Conservation (phyloP, 2,113 vertebrate species). For the Tympanuchus pallidicinctus region DNA sequence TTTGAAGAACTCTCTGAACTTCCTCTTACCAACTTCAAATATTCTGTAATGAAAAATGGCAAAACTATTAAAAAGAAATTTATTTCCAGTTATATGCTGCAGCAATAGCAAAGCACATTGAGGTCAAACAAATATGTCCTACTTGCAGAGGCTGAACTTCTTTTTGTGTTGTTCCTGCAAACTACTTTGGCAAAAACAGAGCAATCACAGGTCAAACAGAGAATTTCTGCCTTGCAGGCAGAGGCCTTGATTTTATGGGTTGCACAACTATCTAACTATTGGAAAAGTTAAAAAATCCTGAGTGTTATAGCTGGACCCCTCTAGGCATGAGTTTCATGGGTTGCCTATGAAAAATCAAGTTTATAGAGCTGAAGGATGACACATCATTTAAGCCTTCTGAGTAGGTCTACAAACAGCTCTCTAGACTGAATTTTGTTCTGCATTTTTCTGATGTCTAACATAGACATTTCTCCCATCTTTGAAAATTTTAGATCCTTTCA, state of each 20-base stretch:
- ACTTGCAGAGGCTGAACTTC: neutral
- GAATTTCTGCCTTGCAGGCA: conserved; percentile 14
- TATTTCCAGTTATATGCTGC: neutral
- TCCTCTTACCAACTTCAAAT: neutral
- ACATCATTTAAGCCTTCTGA: neutral
- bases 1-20: neutral
- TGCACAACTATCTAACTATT: neutral
- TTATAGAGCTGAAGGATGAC: neutral
- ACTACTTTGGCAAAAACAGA: neutral
- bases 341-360: neutral
- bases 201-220: neutral
- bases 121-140: neutral
- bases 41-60: neutral
- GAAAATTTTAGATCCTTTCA: neutral
- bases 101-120: neutral
- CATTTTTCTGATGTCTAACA: neutral
- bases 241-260: conserved; percentile 2
- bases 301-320: neutral
- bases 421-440: neutral
- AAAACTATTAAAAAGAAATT: neutral
- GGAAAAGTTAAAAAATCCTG: neutral
- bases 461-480: neutral
- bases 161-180: neutral
- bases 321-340: neutral
- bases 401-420: neutral